Percentiles rank a stretch among this genome's conserved stretches.
Conservation (phyloP, 2,113 vertebrate genomes). For the Nesogale talazaci region DNA sequence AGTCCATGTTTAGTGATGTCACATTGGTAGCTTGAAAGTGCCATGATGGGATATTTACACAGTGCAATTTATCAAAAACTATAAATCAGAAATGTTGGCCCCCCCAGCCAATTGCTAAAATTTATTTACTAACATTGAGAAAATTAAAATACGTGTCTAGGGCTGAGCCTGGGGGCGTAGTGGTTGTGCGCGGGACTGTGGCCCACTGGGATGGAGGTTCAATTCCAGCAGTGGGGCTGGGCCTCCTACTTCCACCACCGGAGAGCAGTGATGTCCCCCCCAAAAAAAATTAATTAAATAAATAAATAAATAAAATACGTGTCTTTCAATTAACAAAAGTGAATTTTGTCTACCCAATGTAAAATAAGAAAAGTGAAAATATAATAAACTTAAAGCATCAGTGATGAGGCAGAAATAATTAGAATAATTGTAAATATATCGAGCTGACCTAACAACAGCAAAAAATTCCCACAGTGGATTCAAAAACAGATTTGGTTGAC, state of each 20-base stretch:
- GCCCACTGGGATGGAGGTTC: too few species aligned
- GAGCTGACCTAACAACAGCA: not conserved
- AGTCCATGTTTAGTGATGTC: not conserved
- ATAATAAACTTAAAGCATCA: not conserved
- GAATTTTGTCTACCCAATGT: not conserved
- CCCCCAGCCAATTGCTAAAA: not conserved
- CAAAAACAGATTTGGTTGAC: not conserved
- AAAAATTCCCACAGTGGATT: not conserved
- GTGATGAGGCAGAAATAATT: not conserved
- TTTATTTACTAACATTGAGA: not conserved
- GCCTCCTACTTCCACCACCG: too few species aligned
- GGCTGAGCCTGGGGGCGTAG: too few species aligned
- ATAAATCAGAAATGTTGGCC: not conserved
- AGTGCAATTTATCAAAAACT: not conserved
- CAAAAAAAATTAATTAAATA: too few species aligned
- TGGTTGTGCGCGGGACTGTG: too few species aligned
- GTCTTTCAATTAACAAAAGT: slow-evolving; percentile 17
- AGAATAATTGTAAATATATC: not conserved
- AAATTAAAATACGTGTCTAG: not conserved
- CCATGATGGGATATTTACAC: not conserved
- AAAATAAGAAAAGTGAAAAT: not conserved
- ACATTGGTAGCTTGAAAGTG: not conserved
- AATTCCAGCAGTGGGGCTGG: too few species aligned
- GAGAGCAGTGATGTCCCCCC: too few species aligned
- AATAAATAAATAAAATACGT: too few species aligned